These are phyloP conservation scores for Choristoneura rosaceana DNA, from an alignment of 2,888 invertebrate species.

Conservation along the genomic window DNA sequence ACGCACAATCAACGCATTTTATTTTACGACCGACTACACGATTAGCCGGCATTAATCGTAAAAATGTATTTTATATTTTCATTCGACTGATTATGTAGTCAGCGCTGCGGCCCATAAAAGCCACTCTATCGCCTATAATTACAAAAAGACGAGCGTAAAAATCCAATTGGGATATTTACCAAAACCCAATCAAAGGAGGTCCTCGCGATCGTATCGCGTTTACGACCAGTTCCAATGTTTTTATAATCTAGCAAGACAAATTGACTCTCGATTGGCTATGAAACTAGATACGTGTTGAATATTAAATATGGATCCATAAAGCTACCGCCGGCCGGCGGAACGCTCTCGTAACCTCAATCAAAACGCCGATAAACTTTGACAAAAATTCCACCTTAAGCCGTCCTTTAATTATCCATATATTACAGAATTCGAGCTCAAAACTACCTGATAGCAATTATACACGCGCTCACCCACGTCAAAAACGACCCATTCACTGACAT, in stretches of 20 bases:
- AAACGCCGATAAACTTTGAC: constrained; percentile 84
- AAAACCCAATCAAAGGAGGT: constrained; percentile 73
- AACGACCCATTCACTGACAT: constrained; percentile 74
- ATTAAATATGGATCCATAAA: constrained; percentile 70
- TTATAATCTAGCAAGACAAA: constrained; percentile 80
- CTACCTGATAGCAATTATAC: constrained; percentile 85
- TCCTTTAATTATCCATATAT: constrained; percentile 85
- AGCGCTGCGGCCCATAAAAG: constrained; percentile 29
- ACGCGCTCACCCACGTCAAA: constrained; percentile 84
- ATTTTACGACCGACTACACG: constrained; percentile 34
- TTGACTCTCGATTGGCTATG: constrained; percentile 67
- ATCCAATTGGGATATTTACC: constrained; percentile 42
- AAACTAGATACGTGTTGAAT: constrained; percentile 61
- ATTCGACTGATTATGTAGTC: constrained; percentile 41
- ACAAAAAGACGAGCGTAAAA: constrained; percentile 41
- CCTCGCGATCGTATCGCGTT: constrained; percentile 69
- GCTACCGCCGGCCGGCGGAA: constrained; percentile 72
- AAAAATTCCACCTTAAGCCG: constrained; percentile 84
- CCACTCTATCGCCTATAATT: constrained; percentile 40
- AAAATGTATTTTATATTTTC: constrained; percentile 42
- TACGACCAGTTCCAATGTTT: constrained; percentile 69
- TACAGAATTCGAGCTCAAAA: constrained; percentile 74
- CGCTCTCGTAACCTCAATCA: constrained; percentile 82
- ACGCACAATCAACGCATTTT: constrained; percentile 35
- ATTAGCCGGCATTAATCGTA: constrained; percentile 41